A percentile compares a stretch with the other conserved stretches of the same genome.
These are phyloP conservation scores for Archips xylosteana DNA, from an alignment of 2,888 invertebrate species.

Conservation along the genomic window DNA sequence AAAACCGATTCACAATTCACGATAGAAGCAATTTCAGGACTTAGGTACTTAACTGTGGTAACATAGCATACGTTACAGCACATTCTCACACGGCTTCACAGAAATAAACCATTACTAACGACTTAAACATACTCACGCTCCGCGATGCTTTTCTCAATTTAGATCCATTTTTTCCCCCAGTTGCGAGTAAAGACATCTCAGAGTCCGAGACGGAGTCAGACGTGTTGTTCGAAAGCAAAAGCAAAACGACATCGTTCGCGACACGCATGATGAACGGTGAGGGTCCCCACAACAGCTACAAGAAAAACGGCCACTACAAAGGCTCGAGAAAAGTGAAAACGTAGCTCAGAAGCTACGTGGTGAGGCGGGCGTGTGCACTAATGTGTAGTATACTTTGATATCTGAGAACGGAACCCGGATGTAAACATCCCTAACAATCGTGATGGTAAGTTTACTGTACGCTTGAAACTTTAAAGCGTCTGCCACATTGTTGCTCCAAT, in stretches of 20 bases:
- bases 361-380: constrained; percentile 49
- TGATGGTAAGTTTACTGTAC: neutral
- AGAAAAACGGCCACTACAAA: constrained; percentile 85
- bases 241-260: constrained; percentile 81
- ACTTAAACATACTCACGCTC: too few species aligned
- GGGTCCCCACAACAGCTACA: constrained; percentile 79
- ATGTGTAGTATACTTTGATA: constrained; percentile 36
- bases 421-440: neutral
- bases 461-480: neutral
- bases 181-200: constrained; percentile 87
- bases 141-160: too few species aligned
- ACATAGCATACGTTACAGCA: too few species aligned
- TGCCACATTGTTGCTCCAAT: neutral
- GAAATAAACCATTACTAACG: too few species aligned
- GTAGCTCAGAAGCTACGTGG: constrained; percentile 61
- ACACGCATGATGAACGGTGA: constrained; percentile 74
- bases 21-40: too few species aligned
- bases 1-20: too few species aligned
- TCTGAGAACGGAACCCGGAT: neutral
- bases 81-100: too few species aligned
- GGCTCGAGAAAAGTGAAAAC: constrained; percentile 72
- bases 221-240: constrained; percentile 91
- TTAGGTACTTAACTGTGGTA: too few species aligned
- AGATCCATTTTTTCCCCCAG: constrained; percentile 70
- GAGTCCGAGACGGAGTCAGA: constrained; percentile 95